Conservation (phyloP, 2,888 invertebrate species). For the Conus canariensis region DNA sequence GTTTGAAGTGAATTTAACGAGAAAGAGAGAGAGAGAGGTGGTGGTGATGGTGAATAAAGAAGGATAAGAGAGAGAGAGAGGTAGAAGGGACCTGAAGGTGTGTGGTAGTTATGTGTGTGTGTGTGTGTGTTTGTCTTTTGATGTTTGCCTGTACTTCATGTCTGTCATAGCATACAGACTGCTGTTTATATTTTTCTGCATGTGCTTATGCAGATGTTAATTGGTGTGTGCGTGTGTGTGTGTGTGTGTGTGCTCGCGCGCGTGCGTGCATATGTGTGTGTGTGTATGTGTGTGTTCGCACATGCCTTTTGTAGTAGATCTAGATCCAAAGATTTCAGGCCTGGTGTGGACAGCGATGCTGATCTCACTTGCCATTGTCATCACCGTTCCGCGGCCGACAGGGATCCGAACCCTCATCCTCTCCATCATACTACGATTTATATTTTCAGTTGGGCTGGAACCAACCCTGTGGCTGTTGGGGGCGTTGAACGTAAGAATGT, state of each 20-base stretch:
- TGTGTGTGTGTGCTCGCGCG: neutral
- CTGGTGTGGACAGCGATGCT: slow-evolving; percentile 84
- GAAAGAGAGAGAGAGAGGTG: neutral
- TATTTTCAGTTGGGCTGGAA: slow-evolving; percentile 95
- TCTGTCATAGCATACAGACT: no score
- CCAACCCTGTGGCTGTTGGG: slow-evolving; percentile 93
- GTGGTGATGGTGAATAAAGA: neutral
- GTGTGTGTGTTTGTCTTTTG: no score
- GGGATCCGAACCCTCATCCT: slow-evolving; percentile 74
- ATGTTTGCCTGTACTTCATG: no score
- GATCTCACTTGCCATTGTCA: slow-evolving; percentile 75
- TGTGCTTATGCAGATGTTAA: no score
- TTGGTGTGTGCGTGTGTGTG: neutral
- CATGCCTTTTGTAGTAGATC: neutral
- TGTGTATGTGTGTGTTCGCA: no score
- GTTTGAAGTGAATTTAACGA: neutral
- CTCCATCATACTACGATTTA: slow-evolving; percentile 90
- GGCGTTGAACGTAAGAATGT: slow-evolving; percentile 86
- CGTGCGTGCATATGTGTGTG: neutral
- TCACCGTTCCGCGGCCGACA: slow-evolving; percentile 73
- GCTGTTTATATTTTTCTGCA: no score
- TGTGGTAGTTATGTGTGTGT: no score
- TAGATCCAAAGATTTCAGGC: slow-evolving; percentile 83
- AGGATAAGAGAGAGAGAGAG: neutral
- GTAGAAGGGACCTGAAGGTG: neutral